A percentile compares a stretch with the other conserved stretches of the same genome.
These are phyloP conservation scores for Orthosia cruda DNA, from an alignment of 2,888 invertebrate species.

Conservation along the genomic window DNA sequence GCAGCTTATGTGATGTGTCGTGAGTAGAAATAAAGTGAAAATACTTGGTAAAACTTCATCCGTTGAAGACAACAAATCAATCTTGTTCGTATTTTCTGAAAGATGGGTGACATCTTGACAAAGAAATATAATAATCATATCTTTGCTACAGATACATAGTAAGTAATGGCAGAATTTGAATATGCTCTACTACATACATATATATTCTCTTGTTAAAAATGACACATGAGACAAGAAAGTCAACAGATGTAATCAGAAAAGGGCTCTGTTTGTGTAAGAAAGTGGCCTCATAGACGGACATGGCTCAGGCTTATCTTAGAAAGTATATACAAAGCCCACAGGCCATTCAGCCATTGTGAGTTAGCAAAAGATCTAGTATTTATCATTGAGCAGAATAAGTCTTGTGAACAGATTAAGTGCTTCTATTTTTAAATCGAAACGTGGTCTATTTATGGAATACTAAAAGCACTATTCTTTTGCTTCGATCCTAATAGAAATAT, in stretches of 20 bases:
- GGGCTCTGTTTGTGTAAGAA: conserved; percentile 65
- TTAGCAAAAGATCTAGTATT: conserved; percentile 60
- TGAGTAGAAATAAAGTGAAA: not conserved
- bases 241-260: conserved; percentile 62
- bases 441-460: not conserved
- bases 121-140: not conserved
- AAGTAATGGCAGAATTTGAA: not conserved
- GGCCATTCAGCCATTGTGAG: conserved; percentile 64
- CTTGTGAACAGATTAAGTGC: conserved; percentile 19
- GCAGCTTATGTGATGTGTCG: conserved; percentile 10
- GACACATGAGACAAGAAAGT: conserved; percentile 50
- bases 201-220: conserved; percentile 34
- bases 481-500: not conserved
- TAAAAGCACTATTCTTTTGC: conserved; percentile 8
- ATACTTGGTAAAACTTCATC: not conserved
- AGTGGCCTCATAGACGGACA: conserved; percentile 57
- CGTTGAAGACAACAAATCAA: not conserved
- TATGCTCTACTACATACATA: not conserved
- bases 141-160: too few species aligned
- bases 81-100: not conserved
- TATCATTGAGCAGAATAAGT: conserved; percentile 57
- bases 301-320: conserved; percentile 70
- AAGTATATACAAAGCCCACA: conserved; percentile 67
- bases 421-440: conserved; percentile 23
- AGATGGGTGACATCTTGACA: not conserved